Conservation (phyloP, 2,113 vertebrate species). For the Acrocephalus kingi region DNA sequence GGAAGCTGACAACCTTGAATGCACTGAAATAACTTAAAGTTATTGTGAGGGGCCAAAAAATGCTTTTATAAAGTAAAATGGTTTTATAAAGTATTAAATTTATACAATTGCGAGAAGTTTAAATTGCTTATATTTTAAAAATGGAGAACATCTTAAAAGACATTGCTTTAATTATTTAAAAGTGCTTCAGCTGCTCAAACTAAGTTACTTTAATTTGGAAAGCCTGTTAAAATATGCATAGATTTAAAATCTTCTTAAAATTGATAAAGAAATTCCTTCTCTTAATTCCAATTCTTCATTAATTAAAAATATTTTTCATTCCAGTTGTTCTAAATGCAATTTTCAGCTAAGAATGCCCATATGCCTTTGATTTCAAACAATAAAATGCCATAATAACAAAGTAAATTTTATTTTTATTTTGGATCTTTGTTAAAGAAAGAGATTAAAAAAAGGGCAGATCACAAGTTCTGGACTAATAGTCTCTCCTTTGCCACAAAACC, state of each 20-base stretch:
- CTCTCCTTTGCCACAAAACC: neutral
- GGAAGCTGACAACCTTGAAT: slow-evolving; percentile 2
- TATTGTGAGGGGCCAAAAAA: neutral
- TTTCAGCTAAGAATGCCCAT: neutral
- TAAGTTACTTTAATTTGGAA: slow-evolving; percentile 36
- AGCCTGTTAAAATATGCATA: neutral
- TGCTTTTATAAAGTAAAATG: neutral
- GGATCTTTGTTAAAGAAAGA: neutral
- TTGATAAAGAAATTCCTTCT: neutral
- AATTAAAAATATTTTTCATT: slow-evolving; percentile 51
- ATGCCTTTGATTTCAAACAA: neutral
- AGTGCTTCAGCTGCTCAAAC: neutral
- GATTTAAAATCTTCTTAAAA: neutral
- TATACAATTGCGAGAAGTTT: slow-evolving; percentile 31
- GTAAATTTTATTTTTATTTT: neutral
- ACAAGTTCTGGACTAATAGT: neutral
- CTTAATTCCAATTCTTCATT: neutral
- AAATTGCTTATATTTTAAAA: neutral
- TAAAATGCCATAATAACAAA: neutral
- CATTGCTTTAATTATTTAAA: slow-evolving; percentile 50
- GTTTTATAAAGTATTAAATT: slow-evolving; percentile 14
- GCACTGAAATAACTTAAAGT: slow-evolving; percentile 26
- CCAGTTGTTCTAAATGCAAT: neutral
- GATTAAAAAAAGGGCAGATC: neutral
- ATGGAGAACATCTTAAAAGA: slow-evolving; percentile 35